Percentiles rank a stretch among this genome's conserved stretches.
phyloP scores from a whole-genome alignment of 2,113 vertebrate genomes.

The Oncorhynchus kisutch region DNA sequence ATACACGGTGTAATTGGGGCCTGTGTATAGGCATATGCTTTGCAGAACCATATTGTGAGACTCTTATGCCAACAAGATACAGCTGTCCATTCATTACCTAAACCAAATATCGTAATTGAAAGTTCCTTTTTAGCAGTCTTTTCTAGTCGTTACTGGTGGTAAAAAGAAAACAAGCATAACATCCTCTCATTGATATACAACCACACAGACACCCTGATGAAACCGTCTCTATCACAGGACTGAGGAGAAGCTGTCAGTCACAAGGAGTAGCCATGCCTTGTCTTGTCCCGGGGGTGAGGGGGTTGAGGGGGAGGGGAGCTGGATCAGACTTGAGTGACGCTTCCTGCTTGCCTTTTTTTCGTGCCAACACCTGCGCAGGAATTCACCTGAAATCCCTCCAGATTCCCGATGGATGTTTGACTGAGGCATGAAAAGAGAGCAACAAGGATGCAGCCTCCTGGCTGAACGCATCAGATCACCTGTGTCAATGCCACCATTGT shows the following conservation, averaged over 20 bases:
- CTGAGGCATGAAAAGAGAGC: constrained; percentile 56
- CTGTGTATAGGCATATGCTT: constrained; percentile 7
- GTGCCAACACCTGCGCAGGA: constrained; percentile 64
- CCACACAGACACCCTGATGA: constrained; percentile 20
- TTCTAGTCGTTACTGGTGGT: neutral
- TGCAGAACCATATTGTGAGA: constrained; percentile 1
- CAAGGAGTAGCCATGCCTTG: constrained; percentile 34
- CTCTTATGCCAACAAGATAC: neutral
- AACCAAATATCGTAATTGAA: neutral
- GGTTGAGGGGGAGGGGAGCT: constrained; percentile 9
- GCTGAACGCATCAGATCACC: constrained; percentile 64
- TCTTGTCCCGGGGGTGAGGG: constrained; percentile 32
- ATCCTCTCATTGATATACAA: constrained; percentile 13
- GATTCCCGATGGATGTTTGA: constrained; percentile 47
- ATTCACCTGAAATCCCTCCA: constrained; percentile 54
- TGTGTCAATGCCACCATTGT: constrained; percentile 71
- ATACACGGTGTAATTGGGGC: constrained; percentile 7
- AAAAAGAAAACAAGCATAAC: neutral
- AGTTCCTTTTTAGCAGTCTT: neutral
- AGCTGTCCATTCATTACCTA: neutral
- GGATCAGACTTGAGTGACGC: constrained; percentile 38
- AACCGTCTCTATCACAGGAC: neutral
- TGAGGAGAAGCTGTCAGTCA: constrained; percentile 29
- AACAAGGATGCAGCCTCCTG: constrained; percentile 45
- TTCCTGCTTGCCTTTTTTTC: constrained; percentile 47